Evolutionary conservation across 2,797 vertebrate genomes (phyloP), one percentile per base, ranked within the genome.

Genomic region (Saxicola maurus): DNA sequence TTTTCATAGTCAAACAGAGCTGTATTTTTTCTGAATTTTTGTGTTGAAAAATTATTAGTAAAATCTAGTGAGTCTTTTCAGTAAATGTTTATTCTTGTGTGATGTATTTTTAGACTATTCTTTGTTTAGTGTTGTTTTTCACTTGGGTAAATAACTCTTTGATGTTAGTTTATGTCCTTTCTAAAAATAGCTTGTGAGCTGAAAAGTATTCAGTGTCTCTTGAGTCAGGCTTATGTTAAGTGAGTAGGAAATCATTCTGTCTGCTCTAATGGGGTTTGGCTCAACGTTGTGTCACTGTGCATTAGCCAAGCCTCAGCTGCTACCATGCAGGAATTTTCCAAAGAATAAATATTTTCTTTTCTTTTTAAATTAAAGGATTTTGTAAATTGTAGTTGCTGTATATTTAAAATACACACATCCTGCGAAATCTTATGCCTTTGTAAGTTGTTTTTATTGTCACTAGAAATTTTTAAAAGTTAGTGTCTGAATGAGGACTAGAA

Each of bases 231-330:
- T 91, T 24, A 18, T 38, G 46, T 74, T 86, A 86, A 84, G 48
- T 93, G 83, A 91, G 78, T 92, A 59, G 90, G 90, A 95, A 92
- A 86, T 91, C 53, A 71, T 94, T 92, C 88, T 84, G 68, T 71
- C 28, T 91, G 65, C 46, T 79, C 12, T 77, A 48, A 74, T 77
- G 55, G 75, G 19, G 16, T 77, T 95, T 93, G 72, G 57, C 80
- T 91, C 55, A 57, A 51, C 42, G 1, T 86, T 43, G 4, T 65
- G 90, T 88, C 86, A 57, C 59, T 85, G 57, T 61, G 51, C 75
- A 61, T 93, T 88, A 93, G 84, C 87, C 77, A 94, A 78, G 76
- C 85, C 72, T 94, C 87, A 80, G 17, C 82, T 94, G 40, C 53
- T 66, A 33, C 53, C 49, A 17, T 10, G 45, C 64, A 74, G 78